A percentile compares a stretch with the other conserved stretches of the same genome.
phyloP scores from a whole-genome alignment of 2,797 vertebrate genomes.

The Rhodeus uyekii region DNA sequence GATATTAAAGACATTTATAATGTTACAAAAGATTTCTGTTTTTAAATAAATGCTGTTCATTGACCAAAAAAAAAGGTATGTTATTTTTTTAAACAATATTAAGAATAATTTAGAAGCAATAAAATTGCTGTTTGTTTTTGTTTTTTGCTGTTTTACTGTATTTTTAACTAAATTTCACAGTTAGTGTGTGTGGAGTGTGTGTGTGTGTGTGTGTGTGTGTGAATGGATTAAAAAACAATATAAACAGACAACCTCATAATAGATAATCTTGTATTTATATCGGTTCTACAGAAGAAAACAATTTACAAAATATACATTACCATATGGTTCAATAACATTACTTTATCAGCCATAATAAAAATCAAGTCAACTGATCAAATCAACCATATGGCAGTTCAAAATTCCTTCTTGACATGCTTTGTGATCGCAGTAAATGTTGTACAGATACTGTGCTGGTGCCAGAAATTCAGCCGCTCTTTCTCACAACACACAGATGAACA shows the following conservation, averaged over 20 bases:
- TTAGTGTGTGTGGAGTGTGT: neutral
- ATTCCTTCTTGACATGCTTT: constrained; percentile 31
- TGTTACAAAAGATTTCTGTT: neutral
- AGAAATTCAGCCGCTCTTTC: constrained; percentile 17
- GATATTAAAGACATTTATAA: neutral
- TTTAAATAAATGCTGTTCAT: neutral
- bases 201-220: too few species aligned
- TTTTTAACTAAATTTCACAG: neutral
- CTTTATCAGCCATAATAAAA: constrained; percentile 67
- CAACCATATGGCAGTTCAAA: constrained; percentile 10
- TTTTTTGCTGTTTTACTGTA: neutral
- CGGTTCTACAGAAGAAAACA: constrained; percentile 73
- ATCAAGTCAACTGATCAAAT: constrained; percentile 17
- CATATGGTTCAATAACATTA: constrained; percentile 70
- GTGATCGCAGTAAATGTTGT: constrained; percentile 34
- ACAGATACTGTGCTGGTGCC: constrained; percentile 54
- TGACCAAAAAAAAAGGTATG: neutral
- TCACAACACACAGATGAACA: constrained; percentile 13
- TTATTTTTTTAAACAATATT: neutral
- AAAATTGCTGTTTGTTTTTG: neutral
- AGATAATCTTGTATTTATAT: constrained; percentile 76
- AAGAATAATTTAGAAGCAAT: neutral
- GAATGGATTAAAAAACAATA: constrained; percentile 52
- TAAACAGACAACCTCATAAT: constrained; percentile 54
- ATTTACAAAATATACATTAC: constrained; percentile 82